Base-by-base conservation (phyloP, 2,797 vertebrate genomes). In the Crocodylus rhombifer region DNA sequence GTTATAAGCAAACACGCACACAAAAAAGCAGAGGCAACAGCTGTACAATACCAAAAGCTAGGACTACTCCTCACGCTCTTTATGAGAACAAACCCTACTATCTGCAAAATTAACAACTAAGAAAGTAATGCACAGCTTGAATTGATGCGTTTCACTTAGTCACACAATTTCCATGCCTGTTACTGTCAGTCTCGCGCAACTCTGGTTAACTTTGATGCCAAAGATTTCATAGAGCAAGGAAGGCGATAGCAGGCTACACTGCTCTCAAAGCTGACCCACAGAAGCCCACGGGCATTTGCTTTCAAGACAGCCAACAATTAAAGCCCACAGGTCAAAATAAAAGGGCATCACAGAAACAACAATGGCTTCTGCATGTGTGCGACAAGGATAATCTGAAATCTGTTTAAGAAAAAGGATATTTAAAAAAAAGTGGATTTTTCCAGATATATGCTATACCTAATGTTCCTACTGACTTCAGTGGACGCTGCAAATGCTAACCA, bases 201-300 rank as follows among this genome's bases (percentile, higher is more conserved):
- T 67, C 12, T 55, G 42, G 65, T 26, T 2, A 21, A 1, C 2
- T 0, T 36, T 64, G 26, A 21, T 7, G 23, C 42, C n/a, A 81
- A 92, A 55, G 25, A 18, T 58, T 30, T 7, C 26, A 73, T 23
- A 74, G 1, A 82, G 67, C 58, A 55, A 56, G 33, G 51, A 58
- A 0, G 0, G 51, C 63, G 71, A 26, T 30, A 62, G 65, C 0
- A 21, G 82, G 17, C 82, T 12, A 0, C 23, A 6, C 3, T 0
- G 63, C 5, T 11, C 75, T 30, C 69, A 16, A 73, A 73, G 42
- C 42, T 51, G 9, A 51, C 42, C 42, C 10, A 51, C 42, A 51
- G 42, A 51, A 51, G 36, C 51, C 14, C 36, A 26, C 14, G 33
- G 8, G 36, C 65, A 83, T 0, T 0, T 6, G 60, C 33, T 85